These are phyloP conservation scores for Muraenolepis orangiensis DNA, from an alignment of 2,797 vertebrate species.

Conservation along the genomic window DNA sequence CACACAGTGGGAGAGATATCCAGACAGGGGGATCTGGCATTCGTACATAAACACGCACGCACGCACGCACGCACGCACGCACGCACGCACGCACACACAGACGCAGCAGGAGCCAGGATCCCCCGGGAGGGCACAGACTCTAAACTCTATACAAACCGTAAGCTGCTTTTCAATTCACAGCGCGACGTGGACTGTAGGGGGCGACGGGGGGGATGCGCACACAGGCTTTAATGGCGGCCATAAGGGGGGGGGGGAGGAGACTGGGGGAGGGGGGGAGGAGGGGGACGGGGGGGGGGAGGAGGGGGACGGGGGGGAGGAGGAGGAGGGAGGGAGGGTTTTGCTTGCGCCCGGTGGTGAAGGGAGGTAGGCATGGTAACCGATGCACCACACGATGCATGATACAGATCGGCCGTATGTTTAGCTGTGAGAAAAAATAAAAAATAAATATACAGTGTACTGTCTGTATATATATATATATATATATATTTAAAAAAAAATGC, in stretches of 20 bases:
- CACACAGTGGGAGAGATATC: conserved; percentile 39
- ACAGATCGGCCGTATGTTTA: neutral
- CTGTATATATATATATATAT: too few species aligned
- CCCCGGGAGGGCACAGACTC: conserved; percentile 59
- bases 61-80: conserved; percentile 38
- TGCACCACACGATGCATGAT: neutral
- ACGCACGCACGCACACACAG: neutral
- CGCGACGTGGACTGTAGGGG: conserved; percentile 60
- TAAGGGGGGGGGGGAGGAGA: conserved; percentile 60
- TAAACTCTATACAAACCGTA: conserved; percentile 73
- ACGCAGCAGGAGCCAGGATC: conserved; percentile 34
- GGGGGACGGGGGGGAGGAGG: conserved; percentile 48
- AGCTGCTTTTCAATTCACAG: conserved; percentile 48
- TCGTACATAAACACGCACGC: conserved; percentile 35
- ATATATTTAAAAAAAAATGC: too few species aligned
- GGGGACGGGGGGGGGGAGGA: conserved; percentile 61
- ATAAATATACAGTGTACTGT: too few species aligned
- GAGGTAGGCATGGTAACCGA: conserved; percentile 20
- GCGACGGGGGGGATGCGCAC: conserved; percentile 58
- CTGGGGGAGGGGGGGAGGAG: conserved; percentile 63
- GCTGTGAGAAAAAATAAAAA: neutral
- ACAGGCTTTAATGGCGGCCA: conserved; percentile 61
- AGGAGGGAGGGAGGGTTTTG: conserved; percentile 34
- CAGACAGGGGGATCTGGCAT: conserved; percentile 19
- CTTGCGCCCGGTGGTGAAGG: conserved; percentile 35